These are phyloP conservation scores for Xyrauchen texanus DNA, from an alignment of 2,113 vertebrate species.

Conservation along the genomic window DNA sequence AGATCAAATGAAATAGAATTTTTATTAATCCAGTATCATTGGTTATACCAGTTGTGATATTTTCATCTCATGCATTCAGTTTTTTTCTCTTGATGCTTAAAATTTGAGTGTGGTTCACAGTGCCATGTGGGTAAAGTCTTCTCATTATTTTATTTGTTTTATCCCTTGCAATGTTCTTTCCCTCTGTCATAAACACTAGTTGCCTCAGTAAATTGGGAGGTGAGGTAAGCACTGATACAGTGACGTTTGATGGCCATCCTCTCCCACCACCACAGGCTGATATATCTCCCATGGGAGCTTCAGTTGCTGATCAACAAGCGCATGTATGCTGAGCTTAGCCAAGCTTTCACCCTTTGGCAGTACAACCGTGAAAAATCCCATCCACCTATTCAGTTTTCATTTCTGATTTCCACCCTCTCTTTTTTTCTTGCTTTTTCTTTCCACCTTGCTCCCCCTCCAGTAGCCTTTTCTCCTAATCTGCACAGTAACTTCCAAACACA, in stretches of 20 bases:
- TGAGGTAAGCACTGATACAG: constrained; percentile 48
- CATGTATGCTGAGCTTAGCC: constrained; percentile 2
- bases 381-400: constrained; percentile 9
- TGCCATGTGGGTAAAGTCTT: constrained; percentile 45
- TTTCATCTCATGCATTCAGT: constrained; percentile 41
- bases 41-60: constrained; percentile 10
- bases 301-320: constrained; percentile 28
- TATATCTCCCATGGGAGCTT: constrained; percentile 60
- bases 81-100: constrained; percentile 13
- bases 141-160: constrained; percentile 1
- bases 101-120: constrained; percentile 33
- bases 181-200: constrained; percentile 46
- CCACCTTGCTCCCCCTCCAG: constrained; percentile 46
- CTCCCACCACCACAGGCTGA: constrained; percentile 54
- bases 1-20: too few relatives aligned
- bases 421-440: constrained; percentile 43
- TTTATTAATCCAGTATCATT: not conserved
- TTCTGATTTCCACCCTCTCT: not conserved
- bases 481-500: constrained; percentile 30
- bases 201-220: constrained; percentile 45
- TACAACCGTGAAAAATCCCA: constrained; percentile 35
- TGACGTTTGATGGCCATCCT: constrained; percentile 46
- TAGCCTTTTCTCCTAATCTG: constrained; percentile 22
- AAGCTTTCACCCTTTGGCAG: constrained; percentile 47
- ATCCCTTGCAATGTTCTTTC: constrained; percentile 4